These are phyloP conservation scores for Koerneria pararmatus DNA, from an alignment of 2,888 invertebrate genomes.

Conservation along the genomic window DNA sequence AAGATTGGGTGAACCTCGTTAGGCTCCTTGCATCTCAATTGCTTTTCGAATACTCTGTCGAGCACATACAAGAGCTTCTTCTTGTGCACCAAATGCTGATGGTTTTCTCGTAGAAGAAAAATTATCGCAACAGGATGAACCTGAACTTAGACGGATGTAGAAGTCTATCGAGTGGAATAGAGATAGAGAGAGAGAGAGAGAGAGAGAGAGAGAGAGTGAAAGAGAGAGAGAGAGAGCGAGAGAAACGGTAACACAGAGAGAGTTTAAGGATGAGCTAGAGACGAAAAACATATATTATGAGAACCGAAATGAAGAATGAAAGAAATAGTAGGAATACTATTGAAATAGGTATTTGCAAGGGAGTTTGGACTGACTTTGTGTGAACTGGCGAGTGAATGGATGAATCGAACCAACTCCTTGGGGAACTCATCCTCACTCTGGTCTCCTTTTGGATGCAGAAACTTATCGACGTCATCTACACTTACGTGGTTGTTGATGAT, in stretches of 20 bases:
- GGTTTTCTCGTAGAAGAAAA: slow-evolving; percentile 69
- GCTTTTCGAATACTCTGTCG: slow-evolving; percentile 77
- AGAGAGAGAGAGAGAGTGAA: too few species aligned
- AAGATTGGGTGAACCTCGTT: slow-evolving; percentile 73
- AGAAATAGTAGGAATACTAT: too few species aligned
- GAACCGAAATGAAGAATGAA: too few species aligned
- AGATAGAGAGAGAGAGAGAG: too few species aligned
- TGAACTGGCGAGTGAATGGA: slow-evolving; percentile 49
- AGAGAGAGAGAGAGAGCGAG: too few species aligned
- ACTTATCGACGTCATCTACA: slow-evolving; percentile 67
- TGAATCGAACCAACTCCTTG: slow-evolving; percentile 44
- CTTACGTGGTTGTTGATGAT: slow-evolving; percentile 91
- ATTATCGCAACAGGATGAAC: slow-evolving; percentile 58
- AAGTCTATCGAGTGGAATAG: too few species aligned
- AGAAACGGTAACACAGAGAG: too few species aligned
- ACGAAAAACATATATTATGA: too few species aligned
- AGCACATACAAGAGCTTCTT: slow-evolving; percentile 73
- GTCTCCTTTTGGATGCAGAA: slow-evolving; percentile 49
- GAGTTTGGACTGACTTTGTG: slow-evolving; percentile 30
- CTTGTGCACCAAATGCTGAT: slow-evolving; percentile 73
- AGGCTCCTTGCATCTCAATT: slow-evolving; percentile 77
- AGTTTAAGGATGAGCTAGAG: too few species aligned
- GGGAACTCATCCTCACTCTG: slow-evolving; percentile 37
- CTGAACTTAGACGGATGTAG: too few species aligned
- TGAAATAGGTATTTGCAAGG: not conserved